Evolutionary conservation across 2,797 vertebrate species (phyloP).

Genomic region (Gallinago solitaria): DNA sequence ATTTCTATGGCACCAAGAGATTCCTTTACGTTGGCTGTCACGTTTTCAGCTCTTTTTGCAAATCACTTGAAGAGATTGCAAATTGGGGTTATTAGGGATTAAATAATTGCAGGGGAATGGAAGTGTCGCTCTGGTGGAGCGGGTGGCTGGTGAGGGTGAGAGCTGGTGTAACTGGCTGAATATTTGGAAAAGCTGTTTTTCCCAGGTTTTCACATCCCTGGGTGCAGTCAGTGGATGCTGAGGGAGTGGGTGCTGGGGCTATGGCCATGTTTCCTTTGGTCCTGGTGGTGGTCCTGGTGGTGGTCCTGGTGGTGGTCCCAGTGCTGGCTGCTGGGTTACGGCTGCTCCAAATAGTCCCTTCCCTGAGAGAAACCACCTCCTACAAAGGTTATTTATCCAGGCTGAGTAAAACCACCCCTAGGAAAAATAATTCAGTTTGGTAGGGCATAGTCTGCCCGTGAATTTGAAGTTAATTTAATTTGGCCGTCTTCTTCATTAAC

Average conservation of each 20-base stretch:
- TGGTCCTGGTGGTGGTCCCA: no score
- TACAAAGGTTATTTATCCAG: not conserved
- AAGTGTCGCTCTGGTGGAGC: not conserved
- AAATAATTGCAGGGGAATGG: not conserved
- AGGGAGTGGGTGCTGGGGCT: not conserved
- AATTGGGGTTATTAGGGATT: not conserved
- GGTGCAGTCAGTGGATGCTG: not conserved
- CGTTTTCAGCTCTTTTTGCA: not conserved
- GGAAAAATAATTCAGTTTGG: not conserved
- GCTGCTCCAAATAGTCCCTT: not conserved
- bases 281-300: not conserved
- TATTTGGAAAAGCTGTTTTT: not conserved
- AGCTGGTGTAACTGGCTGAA: not conserved
- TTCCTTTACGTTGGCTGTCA: not conserved
- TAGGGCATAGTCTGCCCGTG: not conserved
- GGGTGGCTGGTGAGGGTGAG: not conserved
- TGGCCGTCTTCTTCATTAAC: not conserved
- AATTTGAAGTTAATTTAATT: not conserved
- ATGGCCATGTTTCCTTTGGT: rapidly evolving
- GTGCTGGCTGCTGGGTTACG: not conserved
- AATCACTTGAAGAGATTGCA: not conserved
- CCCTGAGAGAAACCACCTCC: no score
- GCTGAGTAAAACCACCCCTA: not conserved
- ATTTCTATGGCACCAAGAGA: not conserved
- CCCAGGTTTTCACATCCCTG: not conserved